phyloP scores from a whole-genome alignment of 2,113 vertebrate species.

The Ellobius talpinus region DNA sequence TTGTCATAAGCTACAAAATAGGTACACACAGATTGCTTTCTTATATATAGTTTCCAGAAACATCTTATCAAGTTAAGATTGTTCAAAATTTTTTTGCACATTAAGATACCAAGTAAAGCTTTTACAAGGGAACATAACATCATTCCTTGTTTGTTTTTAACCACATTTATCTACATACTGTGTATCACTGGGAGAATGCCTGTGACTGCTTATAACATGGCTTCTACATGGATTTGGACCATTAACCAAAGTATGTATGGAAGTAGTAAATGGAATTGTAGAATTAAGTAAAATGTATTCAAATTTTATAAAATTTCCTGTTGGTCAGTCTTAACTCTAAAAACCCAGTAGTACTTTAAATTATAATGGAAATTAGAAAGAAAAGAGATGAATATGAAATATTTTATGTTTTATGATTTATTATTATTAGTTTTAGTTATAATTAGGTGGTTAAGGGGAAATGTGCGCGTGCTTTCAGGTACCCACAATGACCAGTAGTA shows the following conservation, averaged over 20 bases:
- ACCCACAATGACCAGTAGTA: neutral
- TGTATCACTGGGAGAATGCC: neutral
- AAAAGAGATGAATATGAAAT: neutral
- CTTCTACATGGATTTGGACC: constrained; percentile 23
- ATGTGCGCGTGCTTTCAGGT: neutral
- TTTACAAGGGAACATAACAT: neutral
- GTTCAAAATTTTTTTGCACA: neutral
- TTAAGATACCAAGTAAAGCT: neutral
- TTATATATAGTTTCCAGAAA: neutral
- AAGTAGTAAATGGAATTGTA: constrained; percentile 31
- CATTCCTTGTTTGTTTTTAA: constrained; percentile 40
- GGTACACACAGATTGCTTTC: neutral
- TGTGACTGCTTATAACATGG: constrained; percentile 11
- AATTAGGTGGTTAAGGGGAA: neutral
- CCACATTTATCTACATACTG: neutral
- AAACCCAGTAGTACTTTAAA: neutral
- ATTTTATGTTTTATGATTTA: neutral
- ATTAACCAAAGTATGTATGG: constrained; percentile 9
- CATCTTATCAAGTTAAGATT: neutral
- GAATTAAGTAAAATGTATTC: constrained; percentile 27
- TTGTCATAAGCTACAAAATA: neutral
- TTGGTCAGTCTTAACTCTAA: neutral
- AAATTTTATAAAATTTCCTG: constrained; percentile 48
- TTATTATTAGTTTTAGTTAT: neutral
- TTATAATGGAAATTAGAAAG: constrained; percentile 35